Base-by-base conservation (phyloP, 2,113 vertebrate genomes). In the Malurus melanocephalus region DNA sequence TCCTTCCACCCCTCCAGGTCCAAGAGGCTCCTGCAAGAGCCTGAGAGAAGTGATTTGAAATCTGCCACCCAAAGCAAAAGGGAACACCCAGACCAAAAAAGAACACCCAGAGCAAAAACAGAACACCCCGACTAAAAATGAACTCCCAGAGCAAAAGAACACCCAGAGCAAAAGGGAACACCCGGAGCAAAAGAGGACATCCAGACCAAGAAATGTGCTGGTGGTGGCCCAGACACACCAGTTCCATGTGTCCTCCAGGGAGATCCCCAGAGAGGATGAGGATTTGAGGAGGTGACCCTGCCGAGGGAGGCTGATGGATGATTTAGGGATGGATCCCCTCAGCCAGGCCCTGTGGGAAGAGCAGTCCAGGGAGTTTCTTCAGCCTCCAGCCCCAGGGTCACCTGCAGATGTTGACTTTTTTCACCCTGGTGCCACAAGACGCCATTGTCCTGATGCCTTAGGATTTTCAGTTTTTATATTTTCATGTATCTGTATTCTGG, bases 181-280 rank as follows among this genome's bases (percentile, higher is more conserved):
- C 38, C 38, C 38, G 35, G 38, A 38, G 10, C 11, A 38, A 38
- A 38, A 38, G 11, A 38, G 38, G 11, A 38, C 38, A 38, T 38
- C 38, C 38, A 38, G 38, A 38, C 38, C 11, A 38, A 38, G 11
- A 38, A 38, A 38, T 38, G 38, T 38, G 10, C 38, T 38, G 38
- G 38, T 38, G 38, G 38, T 38, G 10, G 38, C 38, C 38, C 38
- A 38, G 38, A 38, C 38, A 38, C 38, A 11, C 38, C 0, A 0
- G 2, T 18, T 55, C 60, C 65, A 22, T 6, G 32, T 60, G 48
- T 27, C 42, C 51, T 74, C 48, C 49, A 43, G 40, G 0, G 9
- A 60, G 23, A 46, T 7, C 43, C 42, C 5, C 23, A 40, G 51
- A 45, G 17, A 14, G 9, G 30, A 42, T 27, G 69, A 86, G n/a